Base-by-base conservation (phyloP, 1,140 invertebrate species). In the Drosophila burlai region DNA sequence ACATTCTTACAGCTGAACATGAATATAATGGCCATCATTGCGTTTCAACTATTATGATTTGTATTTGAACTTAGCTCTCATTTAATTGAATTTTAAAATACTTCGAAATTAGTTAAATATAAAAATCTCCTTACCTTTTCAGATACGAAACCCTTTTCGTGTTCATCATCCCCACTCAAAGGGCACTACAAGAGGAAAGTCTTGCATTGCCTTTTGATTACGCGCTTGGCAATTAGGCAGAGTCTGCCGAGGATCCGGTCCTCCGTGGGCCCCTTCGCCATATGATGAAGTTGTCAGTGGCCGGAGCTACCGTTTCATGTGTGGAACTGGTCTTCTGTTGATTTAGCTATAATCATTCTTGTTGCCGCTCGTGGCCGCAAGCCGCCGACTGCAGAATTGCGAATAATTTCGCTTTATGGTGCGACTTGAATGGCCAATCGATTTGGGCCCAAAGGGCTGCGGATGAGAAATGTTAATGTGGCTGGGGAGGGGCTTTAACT, bases 241-340 rank as follows among this genome's bases (percentile, higher is more conserved):
- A 36, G 58, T 34, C 49, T 49, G 50, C 5, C 47, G 57, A 36
- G 61, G 38, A 80, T 42, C 38, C 50, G 42, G 50, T 38, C 60
- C 47, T 4, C 42, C 38, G n/a, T 11, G 46, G 18, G 21, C 18
- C 49, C 43, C 24, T 81, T 46, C 46, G 78, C 78, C 69, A 90
- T 57, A 89, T 90, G 84, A 89, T 89, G 84, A 84, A 81, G 85
- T 89, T 89, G 84, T 89, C 84, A 89, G 85, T 90, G 84, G 69
- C 47, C 47, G 65, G 62, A 52, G 84, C 84, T 89, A 89, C 84
- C 74, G 84, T 89, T 75, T 78, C 61, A 76, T 76, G 72, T 76
- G 72, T 76, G 60, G 71, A 67, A 61, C 60, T 81, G 54, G 66
- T 43, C 54, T 36, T 47, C 55, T 76, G 80, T 86, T 83, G 83